Conservation (phyloP, 2,797 vertebrate species). For the Diceros bicornis region DNA sequence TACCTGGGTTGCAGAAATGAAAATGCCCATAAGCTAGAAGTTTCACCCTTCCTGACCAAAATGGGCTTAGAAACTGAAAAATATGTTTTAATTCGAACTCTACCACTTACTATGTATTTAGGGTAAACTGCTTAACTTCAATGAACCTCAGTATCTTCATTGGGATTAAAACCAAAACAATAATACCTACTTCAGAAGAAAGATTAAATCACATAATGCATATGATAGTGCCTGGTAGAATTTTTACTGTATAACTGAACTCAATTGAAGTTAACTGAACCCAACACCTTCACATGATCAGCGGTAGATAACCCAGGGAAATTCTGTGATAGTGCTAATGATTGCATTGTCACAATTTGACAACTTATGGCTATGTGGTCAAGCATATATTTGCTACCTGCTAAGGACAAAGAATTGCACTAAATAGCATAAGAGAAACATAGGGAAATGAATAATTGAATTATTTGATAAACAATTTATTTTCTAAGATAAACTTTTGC, state of each 20-base stretch:
- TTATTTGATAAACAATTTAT: neutral
- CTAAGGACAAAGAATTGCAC: neutral
- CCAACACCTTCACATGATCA: neutral
- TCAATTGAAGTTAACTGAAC: neutral
- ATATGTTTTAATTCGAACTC: neutral
- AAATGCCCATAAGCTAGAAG: neutral
- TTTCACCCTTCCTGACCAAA: neutral
- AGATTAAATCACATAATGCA: neutral
- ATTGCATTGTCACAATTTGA: neutral
- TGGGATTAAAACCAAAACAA: neutral
- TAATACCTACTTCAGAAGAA: neutral
- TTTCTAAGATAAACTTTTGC: neutral
- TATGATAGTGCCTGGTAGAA: neutral
- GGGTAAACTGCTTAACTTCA: neutral
- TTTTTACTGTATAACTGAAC: neutral
- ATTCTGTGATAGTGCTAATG: neutral
- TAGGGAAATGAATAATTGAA: neutral
- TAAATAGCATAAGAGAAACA: neutral
- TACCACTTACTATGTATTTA: neutral
- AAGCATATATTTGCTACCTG: neutral
- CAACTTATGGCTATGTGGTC: neutral
- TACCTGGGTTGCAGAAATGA: neutral
- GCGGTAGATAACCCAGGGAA: neutral
- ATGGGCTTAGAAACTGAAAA: neutral
- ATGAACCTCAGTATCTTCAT: neutral